phyloP scores from a whole-genome alignment of 2,797 vertebrate genomes.

The Octomys mimax region DNA sequence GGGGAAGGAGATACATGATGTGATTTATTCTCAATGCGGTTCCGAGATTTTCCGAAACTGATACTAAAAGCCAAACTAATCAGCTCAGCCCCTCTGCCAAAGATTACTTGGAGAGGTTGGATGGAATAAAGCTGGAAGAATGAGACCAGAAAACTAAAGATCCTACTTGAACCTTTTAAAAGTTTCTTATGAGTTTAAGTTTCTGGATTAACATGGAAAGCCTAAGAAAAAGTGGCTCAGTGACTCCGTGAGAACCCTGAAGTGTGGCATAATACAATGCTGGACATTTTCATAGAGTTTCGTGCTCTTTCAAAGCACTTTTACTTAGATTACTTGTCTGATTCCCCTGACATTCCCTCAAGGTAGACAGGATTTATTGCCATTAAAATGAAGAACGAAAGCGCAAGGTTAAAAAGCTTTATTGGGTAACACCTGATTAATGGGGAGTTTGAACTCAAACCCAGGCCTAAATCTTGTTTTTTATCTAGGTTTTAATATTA shows the following conservation, averaged over 20 bases:
- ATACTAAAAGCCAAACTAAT: conserved; percentile 47
- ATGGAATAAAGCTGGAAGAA: not conserved
- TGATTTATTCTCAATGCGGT: not conserved
- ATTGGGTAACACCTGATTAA: not conserved
- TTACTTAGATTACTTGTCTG: not conserved
- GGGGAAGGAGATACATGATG: not conserved
- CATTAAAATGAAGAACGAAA: not conserved
- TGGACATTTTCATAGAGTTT: conserved; percentile 47
- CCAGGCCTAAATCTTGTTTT: not conserved
- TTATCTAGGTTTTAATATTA: not conserved
- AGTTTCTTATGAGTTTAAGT: conserved; percentile 21
- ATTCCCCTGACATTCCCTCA: conserved; percentile 4
- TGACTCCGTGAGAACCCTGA: conserved; percentile 41
- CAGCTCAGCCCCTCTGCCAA: not conserved
- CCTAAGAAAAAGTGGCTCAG: conserved; percentile 7
- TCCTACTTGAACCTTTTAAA: conserved; percentile 46
- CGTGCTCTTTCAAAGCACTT: conserved; percentile 15
- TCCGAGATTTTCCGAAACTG: conserved; percentile 32
- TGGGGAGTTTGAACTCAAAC: not conserved
- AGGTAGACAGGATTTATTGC: not conserved
- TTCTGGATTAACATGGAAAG: conserved; percentile 59
- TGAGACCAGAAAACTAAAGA: conserved; percentile 29
- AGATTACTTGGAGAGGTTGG: not conserved
- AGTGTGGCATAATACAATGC: not conserved
- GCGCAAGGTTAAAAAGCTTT: not conserved